These are phyloP conservation scores for Megaceryle maxima DNA, from an alignment of 2,113 vertebrate genomes.

Conservation along the genomic window DNA sequence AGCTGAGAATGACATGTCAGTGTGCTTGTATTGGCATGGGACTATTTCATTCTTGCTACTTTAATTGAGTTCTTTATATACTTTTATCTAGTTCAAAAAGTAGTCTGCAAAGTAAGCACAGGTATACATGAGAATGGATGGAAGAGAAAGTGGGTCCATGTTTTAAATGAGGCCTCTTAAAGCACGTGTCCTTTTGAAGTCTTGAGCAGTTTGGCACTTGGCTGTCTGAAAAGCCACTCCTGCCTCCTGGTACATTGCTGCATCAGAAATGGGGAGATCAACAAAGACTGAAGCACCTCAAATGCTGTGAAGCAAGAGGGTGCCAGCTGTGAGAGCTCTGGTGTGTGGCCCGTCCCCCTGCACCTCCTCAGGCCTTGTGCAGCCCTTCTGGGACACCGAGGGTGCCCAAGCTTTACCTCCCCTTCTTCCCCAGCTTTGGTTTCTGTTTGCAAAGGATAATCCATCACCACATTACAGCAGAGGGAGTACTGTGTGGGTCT, in stretches of 20 bases:
- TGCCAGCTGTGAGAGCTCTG: not conserved
- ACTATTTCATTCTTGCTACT: slow-evolving; percentile 31
- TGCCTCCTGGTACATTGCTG: rapidly evolving
- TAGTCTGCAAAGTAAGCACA: not conserved
- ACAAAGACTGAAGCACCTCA: not conserved
- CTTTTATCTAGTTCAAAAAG: slow-evolving; percentile 43
- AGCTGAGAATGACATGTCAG: not conserved
- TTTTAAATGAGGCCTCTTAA: not conserved
- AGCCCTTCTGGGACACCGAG: not conserved
- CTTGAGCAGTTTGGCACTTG: not conserved
- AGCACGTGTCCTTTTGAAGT: not conserved
- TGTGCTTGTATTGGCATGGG: slow-evolving; percentile 1
- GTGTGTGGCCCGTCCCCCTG: not conserved
- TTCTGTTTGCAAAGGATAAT: not conserved
- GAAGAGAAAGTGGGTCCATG: not conserved
- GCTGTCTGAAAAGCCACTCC: not conserved
- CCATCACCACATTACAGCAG: not conserved
- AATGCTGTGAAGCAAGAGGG: not conserved
- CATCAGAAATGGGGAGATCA: not conserved
- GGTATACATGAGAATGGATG: not conserved
- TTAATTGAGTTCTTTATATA: slow-evolving; percentile 52
- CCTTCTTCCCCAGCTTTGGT: not conserved
- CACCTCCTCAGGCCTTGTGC: not conserved
- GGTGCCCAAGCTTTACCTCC: not conserved
- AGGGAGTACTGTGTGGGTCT: not conserved